Conservation (phyloP, 2,113 vertebrate genomes). For the Odocoileus hemionus region DNA sequence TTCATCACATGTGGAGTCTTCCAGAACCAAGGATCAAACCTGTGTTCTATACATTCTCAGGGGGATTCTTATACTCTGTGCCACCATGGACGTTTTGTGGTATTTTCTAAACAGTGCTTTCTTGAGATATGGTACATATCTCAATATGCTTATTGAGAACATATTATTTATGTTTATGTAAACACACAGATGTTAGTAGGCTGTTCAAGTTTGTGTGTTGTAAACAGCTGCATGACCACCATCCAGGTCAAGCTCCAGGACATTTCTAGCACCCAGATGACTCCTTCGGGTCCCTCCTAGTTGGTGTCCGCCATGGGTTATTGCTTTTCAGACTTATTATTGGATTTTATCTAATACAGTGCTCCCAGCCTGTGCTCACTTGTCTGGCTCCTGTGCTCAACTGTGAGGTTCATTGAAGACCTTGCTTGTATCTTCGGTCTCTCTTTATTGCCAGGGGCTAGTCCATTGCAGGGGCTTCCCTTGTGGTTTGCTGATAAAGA, state of each 20-base stretch:
- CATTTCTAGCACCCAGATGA: background rate
- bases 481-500: too few species aligned
- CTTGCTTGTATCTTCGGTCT: background rate
- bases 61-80: too few species aligned
- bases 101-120: background rate
- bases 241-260: background rate
- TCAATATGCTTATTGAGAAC: too few species aligned
- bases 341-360: background rate
- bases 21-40: too few species aligned
- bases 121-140: background rate
- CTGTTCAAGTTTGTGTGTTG: background rate
- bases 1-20: too few species aligned
- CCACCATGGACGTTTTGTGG: too few species aligned
- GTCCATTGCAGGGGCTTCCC: too few species aligned
- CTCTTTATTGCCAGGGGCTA: background rate
- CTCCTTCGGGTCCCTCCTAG: background rate
- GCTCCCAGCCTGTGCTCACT: background rate
- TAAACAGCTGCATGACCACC: too few species aligned
- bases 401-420: rapidly evolving
- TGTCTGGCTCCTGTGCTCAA: background rate
- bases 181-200: background rate
- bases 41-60: too few species aligned
- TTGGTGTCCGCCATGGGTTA: background rate
- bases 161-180: background rate
- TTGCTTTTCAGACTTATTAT: background rate